These are phyloP conservation scores for Drosophila picticornis DNA, from an alignment of 2,888 invertebrate species.

Conservation along the genomic window DNA sequence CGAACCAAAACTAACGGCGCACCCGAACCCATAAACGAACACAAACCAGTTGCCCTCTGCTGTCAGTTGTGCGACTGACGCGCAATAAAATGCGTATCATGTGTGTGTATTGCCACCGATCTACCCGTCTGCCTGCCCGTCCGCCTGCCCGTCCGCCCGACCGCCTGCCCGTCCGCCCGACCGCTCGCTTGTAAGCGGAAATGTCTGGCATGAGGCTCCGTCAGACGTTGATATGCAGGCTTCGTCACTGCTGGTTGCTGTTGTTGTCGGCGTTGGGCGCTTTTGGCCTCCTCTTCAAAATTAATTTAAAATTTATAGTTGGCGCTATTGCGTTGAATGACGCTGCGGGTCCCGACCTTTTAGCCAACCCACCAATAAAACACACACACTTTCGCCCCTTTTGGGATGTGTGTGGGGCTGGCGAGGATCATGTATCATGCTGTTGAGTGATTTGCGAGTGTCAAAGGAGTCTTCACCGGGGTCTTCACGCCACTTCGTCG, in stretches of 20 bases:
- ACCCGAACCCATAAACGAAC: constrained; percentile 7
- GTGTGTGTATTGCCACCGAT: constrained; percentile 24
- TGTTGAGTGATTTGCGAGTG: constrained; percentile 79
- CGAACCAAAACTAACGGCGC: neutral
- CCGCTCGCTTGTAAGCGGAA: constrained; percentile 30
- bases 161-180: neutral
- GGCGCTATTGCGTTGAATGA: constrained; percentile 81
- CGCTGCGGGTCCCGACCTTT: constrained; percentile 59
- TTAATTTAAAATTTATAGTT: constrained; percentile 80
- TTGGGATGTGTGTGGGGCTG: neutral
- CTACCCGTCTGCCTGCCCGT: neutral
- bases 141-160: neutral
- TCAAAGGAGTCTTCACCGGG: constrained; percentile 62
- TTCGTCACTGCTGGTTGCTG: constrained; percentile 37
- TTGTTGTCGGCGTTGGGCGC: constrained; percentile 26
- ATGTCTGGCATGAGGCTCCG: constrained; percentile 44
- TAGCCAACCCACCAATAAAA: neutral
- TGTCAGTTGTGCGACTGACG: constrained; percentile 69
- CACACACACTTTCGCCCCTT: neutral
- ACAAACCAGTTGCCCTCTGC: constrained; percentile 22
- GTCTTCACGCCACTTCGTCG: constrained; percentile 29
- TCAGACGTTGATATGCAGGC: constrained; percentile 60
- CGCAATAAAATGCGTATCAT: constrained; percentile 80
- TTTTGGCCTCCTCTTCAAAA: constrained; percentile 70
- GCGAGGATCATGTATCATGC: constrained; percentile 68